These are phyloP conservation scores for Papilio protenor DNA, from an alignment of 2,888 invertebrate species.

Conservation along the genomic window DNA sequence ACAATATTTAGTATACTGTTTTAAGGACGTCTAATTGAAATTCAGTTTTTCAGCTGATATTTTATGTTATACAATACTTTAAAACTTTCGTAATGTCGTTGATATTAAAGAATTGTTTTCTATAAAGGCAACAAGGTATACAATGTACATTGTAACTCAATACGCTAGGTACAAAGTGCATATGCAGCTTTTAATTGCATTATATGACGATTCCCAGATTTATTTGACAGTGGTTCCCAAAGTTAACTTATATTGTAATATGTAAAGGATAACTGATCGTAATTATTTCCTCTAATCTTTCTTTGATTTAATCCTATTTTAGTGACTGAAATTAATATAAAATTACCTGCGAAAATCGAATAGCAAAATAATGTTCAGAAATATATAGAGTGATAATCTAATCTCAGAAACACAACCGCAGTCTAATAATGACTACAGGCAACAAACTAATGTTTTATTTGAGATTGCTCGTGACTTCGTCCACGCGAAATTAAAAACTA, in stretches of 20 bases:
- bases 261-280: background rate
- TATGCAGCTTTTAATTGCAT: background rate
- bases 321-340: background rate
- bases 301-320: background rate
- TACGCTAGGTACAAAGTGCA: background rate
- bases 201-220: conserved; percentile 5
- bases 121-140: background rate
- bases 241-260: background rate
- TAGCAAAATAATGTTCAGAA: background rate
- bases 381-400: background rate
- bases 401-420: too few species aligned
- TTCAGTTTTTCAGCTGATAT: too few species aligned
- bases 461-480: too few species aligned
- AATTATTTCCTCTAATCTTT: too few species aligned
- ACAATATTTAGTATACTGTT: background rate
- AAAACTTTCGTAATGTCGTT: background rate
- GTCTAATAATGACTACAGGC: too few species aligned
- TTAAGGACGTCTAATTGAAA: background rate
- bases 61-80: background rate
- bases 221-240: conserved; percentile 5
- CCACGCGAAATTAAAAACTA: too few species aligned
- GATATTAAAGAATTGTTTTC: background rate
- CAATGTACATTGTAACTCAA: background rate
- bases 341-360: background rate
- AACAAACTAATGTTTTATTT: too few species aligned